Evolutionary conservation across 2,113 vertebrate species (phyloP), one percentile per base, ranked within the genome.

Genomic region (Anarhynchus alexandrinus): DNA sequence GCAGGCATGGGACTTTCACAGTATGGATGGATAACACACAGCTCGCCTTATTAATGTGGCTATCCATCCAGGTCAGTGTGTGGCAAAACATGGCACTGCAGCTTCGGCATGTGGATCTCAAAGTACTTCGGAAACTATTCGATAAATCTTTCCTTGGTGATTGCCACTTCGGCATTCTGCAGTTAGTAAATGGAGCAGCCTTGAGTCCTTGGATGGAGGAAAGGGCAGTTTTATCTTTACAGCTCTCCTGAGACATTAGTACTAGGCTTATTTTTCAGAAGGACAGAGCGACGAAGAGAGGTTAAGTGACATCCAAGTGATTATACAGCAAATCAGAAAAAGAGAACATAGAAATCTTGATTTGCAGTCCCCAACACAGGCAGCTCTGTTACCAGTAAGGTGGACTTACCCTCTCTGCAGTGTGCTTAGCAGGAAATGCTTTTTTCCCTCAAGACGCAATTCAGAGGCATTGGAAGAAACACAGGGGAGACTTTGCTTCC

Each of bases 181-280:
- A 43, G 57, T 67, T 69, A 30, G 59, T 66, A 70, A 57, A 38
- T 34, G 67, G 40, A 82, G 66, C 30, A 20, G 36, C 81, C 81
- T 72, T 7, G 52, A 87, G 78, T 79, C 78, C 77, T 82, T 72
- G 86, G 64, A 83, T 64, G 61, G 55, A 86, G 69, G 55, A 92
- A 36, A 38, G 81, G 72, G 65, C 59, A 71, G 45, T 80, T 91
- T 21, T 73, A 47, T 66, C 43, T 82, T 84, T 49, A 61, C 22
- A 76, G 49, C 78, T 85, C 70, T 96, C 84, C 49, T 0, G 25
- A 85, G 85, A 19, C 2, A 1, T 27, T 72, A n/a, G 87, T 20
- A 4, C 45, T 65, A 6, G 4, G 40, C 36, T 90, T 64, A 19
- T 45, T 67, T 85, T 67, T 61, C 38, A 19, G 30, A 70, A 93